Evolutionary conservation across 2,113 vertebrate genomes (phyloP).

Genomic region (Anarrhichthys ocellatus): DNA sequence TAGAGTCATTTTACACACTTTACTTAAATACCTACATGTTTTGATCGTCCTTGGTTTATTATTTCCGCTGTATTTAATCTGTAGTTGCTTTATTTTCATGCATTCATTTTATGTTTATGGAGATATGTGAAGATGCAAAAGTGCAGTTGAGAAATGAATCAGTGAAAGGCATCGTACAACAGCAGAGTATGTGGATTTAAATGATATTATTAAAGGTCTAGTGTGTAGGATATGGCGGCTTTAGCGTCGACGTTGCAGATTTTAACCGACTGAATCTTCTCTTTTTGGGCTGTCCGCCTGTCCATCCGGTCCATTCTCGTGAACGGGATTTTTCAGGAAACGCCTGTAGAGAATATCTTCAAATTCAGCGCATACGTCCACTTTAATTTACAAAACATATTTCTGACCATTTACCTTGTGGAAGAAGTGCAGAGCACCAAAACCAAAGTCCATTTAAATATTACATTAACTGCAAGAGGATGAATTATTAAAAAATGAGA

Average conservation of each 20-base stretch:
- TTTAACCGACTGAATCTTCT: not conserved
- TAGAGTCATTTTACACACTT: too few species aligned
- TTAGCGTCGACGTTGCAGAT: not conserved
- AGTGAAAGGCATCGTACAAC: not conserved
- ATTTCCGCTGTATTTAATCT: too few species aligned
- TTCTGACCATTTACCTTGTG: not conserved
- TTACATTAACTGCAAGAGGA: not conserved
- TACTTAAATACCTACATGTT: too few species aligned
- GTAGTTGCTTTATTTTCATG: too few species aligned
- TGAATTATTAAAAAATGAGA: slow-evolving; percentile 4
- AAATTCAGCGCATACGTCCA: not conserved
- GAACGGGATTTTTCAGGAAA: not conserved
- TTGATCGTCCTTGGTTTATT: too few species aligned
- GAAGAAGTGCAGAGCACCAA: not conserved
- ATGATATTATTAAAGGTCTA: too few species aligned
- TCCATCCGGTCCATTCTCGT: not conserved
- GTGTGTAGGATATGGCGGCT: not conserved
- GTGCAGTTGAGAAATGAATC: not conserved
- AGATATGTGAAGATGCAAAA: not conserved
- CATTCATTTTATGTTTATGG: too few species aligned
- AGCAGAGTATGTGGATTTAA: too few species aligned
- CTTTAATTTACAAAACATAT: not conserved
- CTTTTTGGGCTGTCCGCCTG: too few species aligned
- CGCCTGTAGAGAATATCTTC: not conserved
- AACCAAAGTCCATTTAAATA: not conserved